phyloP scores from a whole-genome alignment of 2,888 invertebrate genomes.

The Hololepta plana region DNA sequence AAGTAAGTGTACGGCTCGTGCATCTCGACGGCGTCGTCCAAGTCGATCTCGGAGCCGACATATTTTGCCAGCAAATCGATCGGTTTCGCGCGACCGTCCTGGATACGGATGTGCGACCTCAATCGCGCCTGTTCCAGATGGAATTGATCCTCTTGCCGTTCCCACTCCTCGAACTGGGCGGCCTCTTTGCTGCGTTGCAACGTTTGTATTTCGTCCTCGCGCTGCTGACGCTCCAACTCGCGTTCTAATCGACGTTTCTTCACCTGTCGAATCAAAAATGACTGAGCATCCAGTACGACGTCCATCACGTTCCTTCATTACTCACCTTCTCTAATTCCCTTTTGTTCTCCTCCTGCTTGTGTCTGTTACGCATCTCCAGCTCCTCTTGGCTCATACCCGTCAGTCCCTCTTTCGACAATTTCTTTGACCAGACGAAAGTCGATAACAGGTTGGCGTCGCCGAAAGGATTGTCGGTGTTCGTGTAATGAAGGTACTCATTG shows the following conservation, averaged over 20 bases:
- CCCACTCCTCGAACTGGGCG: slow-evolving; percentile 85
- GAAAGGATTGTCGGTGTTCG: slow-evolving; percentile 96
- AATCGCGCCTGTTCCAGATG: slow-evolving; percentile 91
- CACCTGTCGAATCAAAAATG: slow-evolving; percentile 30
- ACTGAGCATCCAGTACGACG: not conserved
- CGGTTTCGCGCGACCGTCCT: slow-evolving; percentile 93
- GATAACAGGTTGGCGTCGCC: slow-evolving; percentile 90
- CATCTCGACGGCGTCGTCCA: slow-evolving; percentile 91
- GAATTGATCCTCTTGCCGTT: slow-evolving; percentile 92
- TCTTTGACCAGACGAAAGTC: slow-evolving; percentile 94
- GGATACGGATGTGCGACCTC: slow-evolving; percentile 86
- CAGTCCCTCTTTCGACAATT: slow-evolving; percentile 84
- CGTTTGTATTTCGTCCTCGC: slow-evolving; percentile 68
- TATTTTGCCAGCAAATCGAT: slow-evolving; percentile 96
- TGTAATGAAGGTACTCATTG: slow-evolving; percentile 90
- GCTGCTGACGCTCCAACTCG: slow-evolving; percentile 66
- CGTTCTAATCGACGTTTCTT: slow-evolving; percentile 80
- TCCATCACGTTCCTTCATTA: too few species aligned
- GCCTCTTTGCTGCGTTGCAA: slow-evolving; percentile 80
- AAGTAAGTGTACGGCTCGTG: slow-evolving; percentile 94
- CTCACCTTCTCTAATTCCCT: slow-evolving; percentile 75
- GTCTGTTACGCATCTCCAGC: slow-evolving; percentile 62
- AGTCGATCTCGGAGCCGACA: slow-evolving; percentile 75
- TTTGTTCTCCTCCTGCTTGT: slow-evolving; percentile 82
- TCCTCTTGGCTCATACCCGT: slow-evolving; percentile 59